Evolutionary conservation across 37 sponge, comb jelly and placozoan species (phyloP), one percentile per base, ranked within the genome.

Genomic region (Geodia barretti): DNA sequence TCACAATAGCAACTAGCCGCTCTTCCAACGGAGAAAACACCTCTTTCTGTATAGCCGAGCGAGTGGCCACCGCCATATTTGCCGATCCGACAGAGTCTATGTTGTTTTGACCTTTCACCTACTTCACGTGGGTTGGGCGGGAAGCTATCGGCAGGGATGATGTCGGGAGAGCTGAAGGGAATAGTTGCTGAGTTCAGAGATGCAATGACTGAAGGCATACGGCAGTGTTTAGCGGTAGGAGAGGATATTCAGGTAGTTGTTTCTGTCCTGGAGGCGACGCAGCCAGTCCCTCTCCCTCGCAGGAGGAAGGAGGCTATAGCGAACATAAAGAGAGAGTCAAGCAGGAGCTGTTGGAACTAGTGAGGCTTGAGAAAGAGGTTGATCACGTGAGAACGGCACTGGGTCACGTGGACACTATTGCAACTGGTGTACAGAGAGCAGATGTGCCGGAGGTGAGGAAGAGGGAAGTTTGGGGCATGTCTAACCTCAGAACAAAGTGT

Each of bases 1-100:
- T 81, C n/a, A 89, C 84, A 1, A 95, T 17, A 3, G 87, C 90
- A 41, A 86, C 63, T 21, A 95, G 59, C 5, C 89, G 64, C 67
- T 95, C 93, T 4, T 92, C 90, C 26, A 33, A 20, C 1, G 89
- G 87, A 62, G 87, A 25, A 67, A 95, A 95, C 41, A 95, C 72
- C 42, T 95, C 95, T 32, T 89, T 88, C 81, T 93, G 93, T 24
- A 89, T 72, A 24, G 59, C 37, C 31, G 68, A 61, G 1, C 84
- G 66, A 17, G 83, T 68, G 8, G 84, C 89, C 14, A 78, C 72
- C 72, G 76, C 19, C 20, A 79, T 60, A 42, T 28, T 62, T 33
- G 37, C 78, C 62, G 17, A 47, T 14, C 54, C 54, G 14, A n/a
- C n/a, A n/a, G n/a, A n/a, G n/a, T n/a, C n/a, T n/a, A n/a, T n/a